Conservation (phyloP, 92 coral and sea anemone genomes). For the Umimayanthus kanabou region DNA sequence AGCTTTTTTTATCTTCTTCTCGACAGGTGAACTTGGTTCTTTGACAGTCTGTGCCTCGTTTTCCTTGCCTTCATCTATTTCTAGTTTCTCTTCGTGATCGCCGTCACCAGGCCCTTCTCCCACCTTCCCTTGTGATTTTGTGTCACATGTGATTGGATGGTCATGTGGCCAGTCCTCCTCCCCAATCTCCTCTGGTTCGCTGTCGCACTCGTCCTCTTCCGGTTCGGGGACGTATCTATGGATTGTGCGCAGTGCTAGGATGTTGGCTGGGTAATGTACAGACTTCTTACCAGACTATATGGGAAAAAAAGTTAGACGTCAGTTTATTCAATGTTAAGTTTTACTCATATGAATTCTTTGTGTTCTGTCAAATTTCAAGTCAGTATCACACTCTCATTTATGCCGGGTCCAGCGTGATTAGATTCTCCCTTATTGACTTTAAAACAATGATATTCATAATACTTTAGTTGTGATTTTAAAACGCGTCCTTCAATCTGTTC, state of each 20-base stretch:
- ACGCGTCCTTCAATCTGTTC: too few species aligned
- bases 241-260: constrained; percentile 63
- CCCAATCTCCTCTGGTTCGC: constrained; percentile 35
- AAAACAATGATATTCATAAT: too few species aligned
- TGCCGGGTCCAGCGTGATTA: not conserved
- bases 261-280: constrained; percentile 67
- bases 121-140: not conserved
- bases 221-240: constrained; percentile 57
- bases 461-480: not conserved
- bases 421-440: too few species aligned
- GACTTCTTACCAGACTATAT: constrained; percentile 55
- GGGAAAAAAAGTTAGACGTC: not conserved
- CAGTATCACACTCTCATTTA: not conserved
- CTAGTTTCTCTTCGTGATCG: not conserved
- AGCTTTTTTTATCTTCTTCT: constrained; percentile 54
- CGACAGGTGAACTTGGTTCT: constrained; percentile 56
- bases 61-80: not conserved
- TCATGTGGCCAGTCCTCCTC: constrained; percentile 9
- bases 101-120: not conserved
- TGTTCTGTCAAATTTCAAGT: not conserved
- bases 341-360: too few species aligned
- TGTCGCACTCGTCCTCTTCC: constrained; percentile 51
- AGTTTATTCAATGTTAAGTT: too few species aligned
- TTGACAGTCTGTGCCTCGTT: constrained; percentile 12
- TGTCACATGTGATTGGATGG: not conserved